Evolutionary conservation across 2,113 vertebrate species (phyloP).

Genomic region (Potamarius usumacintae): DNA sequence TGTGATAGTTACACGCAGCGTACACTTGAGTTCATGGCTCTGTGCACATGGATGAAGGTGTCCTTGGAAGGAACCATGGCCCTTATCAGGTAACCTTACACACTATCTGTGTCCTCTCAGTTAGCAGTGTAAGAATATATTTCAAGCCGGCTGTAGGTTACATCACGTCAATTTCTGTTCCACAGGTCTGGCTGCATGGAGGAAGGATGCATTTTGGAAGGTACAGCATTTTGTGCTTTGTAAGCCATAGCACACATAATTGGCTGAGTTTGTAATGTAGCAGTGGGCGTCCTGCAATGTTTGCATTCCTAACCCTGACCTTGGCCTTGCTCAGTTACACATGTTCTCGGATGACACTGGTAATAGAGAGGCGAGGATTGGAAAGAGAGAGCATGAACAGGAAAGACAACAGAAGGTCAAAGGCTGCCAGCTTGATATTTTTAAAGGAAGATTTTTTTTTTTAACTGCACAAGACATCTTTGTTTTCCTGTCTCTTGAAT

Average conservation of each 20-base stretch:
- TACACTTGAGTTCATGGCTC: not conserved
- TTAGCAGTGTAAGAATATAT: constrained; percentile 31
- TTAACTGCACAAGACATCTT: not conserved
- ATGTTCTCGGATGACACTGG: constrained; percentile 51
- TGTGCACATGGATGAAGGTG: not conserved
- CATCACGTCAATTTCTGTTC: constrained; percentile 61
- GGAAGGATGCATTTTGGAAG: constrained; percentile 23
- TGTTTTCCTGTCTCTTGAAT: not conserved
- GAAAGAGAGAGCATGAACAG: constrained; percentile 12
- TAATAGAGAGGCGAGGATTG: constrained; percentile 3
- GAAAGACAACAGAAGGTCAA: not conserved
- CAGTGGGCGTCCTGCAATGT: constrained; percentile 33
- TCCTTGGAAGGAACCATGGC: not conserved
- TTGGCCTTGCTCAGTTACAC: constrained; percentile 28
- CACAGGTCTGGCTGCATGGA: constrained; percentile 61
- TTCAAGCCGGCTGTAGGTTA: constrained; percentile 27
- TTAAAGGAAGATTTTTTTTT: not conserved
- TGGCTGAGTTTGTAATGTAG: constrained; percentile 27
- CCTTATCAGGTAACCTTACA: constrained; percentile 17
- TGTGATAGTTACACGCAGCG: not conserved
- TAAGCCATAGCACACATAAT: not conserved
- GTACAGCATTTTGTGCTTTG: not conserved
- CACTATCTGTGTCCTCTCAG: constrained; percentile 1
- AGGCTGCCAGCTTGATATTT: not conserved
- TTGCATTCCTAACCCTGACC: constrained; percentile 50